Evolutionary conservation across 2,797 vertebrate genomes (phyloP), one percentile per base, ranked within the genome.

Genomic region (Gallinago nigripennis): DNA sequence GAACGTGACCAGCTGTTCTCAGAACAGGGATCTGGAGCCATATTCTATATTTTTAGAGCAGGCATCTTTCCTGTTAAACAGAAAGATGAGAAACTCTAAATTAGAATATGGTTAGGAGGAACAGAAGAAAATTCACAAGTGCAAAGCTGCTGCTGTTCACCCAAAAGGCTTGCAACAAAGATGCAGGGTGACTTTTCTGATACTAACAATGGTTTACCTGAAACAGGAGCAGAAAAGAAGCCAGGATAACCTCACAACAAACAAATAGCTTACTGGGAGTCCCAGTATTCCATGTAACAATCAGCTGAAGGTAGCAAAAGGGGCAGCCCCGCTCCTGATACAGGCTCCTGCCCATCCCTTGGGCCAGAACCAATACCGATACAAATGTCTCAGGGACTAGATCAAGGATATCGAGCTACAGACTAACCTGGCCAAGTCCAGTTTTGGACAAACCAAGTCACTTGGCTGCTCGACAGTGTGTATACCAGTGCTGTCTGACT

Each of bases 1-100:
- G 95, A 96, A 97, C 95, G 95, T 97, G 96, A 96, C 95, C 95
- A 96, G 95, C 94, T 97, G 95, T 96, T 96, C 95, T 95, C 95
- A 95, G 95, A 96, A 94, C 91, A 96, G 90, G 66, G 90, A 96
- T 96, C 91, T 94, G 96, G 90, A 97, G 95, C 94, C 94, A 93
- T 95, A 93, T 80, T 94, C 88, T 96, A 2, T 96, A 97, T 97
- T 96, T 97, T 96, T 97, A 97, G 96, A 97, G 91, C 94, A 96
- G 76, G 82, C 96, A 96, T 96, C 95, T 95, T 96, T 96, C 91
- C 92, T 96, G 95, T 94, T 96, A 96, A 96, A 95, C 91, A 94
- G 95, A 94, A 92, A 94, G 94, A 96, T 95, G 91, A 96, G 92
- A 94, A 97, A 94, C 94, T 96, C 92, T 85, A 94, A 97, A 95